Evolutionary conservation across 2,888 invertebrate genomes (phyloP), one percentile per base, ranked within the genome.

Genomic region (Drosophila leonis): DNA sequence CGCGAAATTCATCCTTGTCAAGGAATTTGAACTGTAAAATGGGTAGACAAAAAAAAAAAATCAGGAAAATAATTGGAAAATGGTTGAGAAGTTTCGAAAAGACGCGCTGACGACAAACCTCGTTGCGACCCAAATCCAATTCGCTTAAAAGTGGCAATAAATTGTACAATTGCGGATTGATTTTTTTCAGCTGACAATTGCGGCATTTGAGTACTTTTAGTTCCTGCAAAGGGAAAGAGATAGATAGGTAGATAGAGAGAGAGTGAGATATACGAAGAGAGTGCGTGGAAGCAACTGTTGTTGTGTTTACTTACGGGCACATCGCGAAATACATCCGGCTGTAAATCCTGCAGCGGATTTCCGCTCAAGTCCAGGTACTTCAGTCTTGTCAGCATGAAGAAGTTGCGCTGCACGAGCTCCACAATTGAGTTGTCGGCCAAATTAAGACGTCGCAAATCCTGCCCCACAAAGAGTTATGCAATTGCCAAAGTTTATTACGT

Each of bases 141-240:
- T 96, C 95, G 81, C 95, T 95, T 73, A 97, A 94, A 90, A 95
- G 95, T 72, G 96, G 95, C 86, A 96, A 94, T 85, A 96, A 94
- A 91, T 96, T 95, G 93, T 97, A 97, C 84, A 97, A 95, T 91
- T 96, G 96, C 12, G 96, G 95, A 93, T 97, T 97, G 84, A 97
- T 95, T 92, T 96, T 95, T 85, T 95, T 94, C 80, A 97, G 93
- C 65, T 95, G 94, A 92, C 97, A 97, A 78, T 94, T 94, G 78
- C 97, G 94, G 91, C 97, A 96, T 90, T 95, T 95, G 79, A 97
- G 94, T 71, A 95, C 93, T 90, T 94, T 94, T 71, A 97, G 93
- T 85, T 95, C 95, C 94, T 96, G 95, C 46, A 63, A 72, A 52
- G 62, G 54, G 31, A 70, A n/a, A 66, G 42, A 31, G n/a, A 33